Base-by-base conservation (phyloP, 2,113 vertebrate species). In the Polypterus senegalus region DNA sequence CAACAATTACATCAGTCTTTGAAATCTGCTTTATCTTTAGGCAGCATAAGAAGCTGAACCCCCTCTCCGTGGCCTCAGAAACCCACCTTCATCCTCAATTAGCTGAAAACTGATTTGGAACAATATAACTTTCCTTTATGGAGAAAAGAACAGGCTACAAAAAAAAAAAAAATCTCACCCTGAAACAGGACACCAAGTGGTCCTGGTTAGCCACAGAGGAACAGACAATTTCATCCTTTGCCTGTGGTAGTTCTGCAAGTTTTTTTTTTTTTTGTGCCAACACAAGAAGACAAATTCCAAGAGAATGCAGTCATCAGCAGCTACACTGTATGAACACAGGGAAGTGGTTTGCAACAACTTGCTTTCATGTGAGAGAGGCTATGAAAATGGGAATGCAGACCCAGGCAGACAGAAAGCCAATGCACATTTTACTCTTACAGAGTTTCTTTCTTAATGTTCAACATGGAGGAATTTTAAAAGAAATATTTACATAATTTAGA, bases 221-320 rank as follows among this genome's bases (percentile, higher is more conserved):
- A 76, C 66, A 78, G 73, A 75, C 63, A 69, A 70, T 70, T 66
- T 74, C 71, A 27, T 76, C 73, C 71, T 69, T 65, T 49, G 2
- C 71, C 60, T 11, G 61, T 7, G 47, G 66, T 60, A 66, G 65
- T 66, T 78, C 70, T 74, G 70, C 53, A 45, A 63, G 65, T 56
- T 4, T 46, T 27, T 27, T 59, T 59, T 71, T 74, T 59, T 59
- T 71, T 74, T 74, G 71, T 75, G 77, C 70, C 78, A 78, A 77
- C 69, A 83, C 77, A 64, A 83, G 79, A 70, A 81, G 72, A 67
- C 67, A 55, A 86, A 85, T 89, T 89, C 88, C 77, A 86, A 77
- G 80, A 80, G 80, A 70, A 71, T 80, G 80, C 68, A 70, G 81
- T 76, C 79, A 84, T 74, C 69, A 48, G 59, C 66, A 79, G 75